Conservation (phyloP, 2,113 vertebrate species). For the Anarhynchus alexandrinus region DNA sequence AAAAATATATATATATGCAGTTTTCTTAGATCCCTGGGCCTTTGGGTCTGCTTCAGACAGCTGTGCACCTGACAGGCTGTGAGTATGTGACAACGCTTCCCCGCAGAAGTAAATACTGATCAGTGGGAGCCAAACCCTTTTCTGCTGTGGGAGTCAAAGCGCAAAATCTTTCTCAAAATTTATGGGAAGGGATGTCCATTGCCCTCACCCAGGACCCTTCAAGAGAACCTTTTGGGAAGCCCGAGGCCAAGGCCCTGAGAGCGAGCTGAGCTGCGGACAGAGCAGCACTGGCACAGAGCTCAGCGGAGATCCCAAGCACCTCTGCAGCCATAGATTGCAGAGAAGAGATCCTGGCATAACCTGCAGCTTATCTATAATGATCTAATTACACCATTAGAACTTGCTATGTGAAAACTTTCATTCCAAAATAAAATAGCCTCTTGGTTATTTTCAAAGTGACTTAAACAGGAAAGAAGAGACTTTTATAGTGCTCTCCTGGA, state of each 20-base stretch:
- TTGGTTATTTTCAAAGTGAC: neutral
- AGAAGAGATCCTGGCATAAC: neutral
- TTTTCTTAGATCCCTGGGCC: neutral
- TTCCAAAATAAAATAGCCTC: neutral
- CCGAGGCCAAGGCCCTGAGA: neutral
- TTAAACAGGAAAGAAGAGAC: neutral
- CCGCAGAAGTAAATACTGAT: neutral
- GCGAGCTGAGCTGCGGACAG: rapidly evolving
- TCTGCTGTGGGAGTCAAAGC: neutral
- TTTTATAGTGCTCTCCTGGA: neutral
- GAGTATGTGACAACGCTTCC: neutral
- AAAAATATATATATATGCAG: no score
- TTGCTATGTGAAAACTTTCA: neutral
- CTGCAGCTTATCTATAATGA: neutral
- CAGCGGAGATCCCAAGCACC: neutral
- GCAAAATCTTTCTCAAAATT: neutral
- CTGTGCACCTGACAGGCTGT: neutral
- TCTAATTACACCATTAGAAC: neutral
- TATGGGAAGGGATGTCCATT: neutral
- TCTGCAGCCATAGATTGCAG: neutral
- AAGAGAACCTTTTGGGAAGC: neutral
- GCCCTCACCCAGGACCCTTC: neutral
- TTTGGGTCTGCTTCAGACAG: neutral
- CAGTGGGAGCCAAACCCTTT: neutral
- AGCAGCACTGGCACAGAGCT: neutral